These are phyloP conservation scores for Danio rerio DNA, from an alignment of 2,113 vertebrate genomes.

Conservation along the genomic window GRCz12tu NC_133182.1:41601501-41602000, in stretches of 20 bases:
- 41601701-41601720: conserved; percentile 12
- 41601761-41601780: neutral
- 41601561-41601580: no score
- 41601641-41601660: conserved; percentile 6
- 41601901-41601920: neutral
- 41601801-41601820: neutral
- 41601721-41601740: conserved; percentile 11
- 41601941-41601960: neutral
- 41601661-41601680: conserved; percentile 21
- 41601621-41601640: conserved; percentile 52
- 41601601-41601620: conserved; percentile 63
- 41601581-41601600: conserved; percentile 45
- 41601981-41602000: neutral
- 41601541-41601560: no score
- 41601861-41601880: neutral
- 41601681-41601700: neutral
- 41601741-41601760: conserved; percentile 32
- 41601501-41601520: neutral
- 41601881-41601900: neutral
- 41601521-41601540: no score
- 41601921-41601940: neutral
- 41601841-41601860: neutral
- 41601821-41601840: conserved; percentile 18
- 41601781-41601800: neutral
- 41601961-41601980: neutral